Percentiles rank a stretch among this genome's conserved stretches.
Conservation (phyloP, 2,888 invertebrate species). For the Caenorhabditis afra region DNA sequence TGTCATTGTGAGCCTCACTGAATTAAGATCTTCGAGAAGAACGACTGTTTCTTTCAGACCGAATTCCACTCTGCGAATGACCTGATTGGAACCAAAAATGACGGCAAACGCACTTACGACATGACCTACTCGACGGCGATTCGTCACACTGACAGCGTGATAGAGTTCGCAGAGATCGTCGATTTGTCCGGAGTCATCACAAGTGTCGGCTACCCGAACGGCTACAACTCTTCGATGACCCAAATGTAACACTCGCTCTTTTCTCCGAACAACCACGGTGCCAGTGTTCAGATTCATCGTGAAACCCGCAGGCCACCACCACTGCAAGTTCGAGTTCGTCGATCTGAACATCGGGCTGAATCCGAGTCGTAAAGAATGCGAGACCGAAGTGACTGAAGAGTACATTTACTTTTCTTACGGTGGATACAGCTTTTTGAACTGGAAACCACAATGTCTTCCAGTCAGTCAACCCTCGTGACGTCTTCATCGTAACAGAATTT, state of each 20-base stretch:
- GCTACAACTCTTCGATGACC: conserved; percentile 48
- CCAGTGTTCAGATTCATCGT: conserved; percentile 61
- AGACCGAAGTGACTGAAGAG: conserved; percentile 14
- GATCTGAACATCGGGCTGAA: conserved; percentile 47
- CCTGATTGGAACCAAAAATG: no score
- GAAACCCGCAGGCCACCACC: conserved; percentile 56
- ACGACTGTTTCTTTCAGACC: conserved; percentile 6
- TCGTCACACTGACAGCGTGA: conserved; percentile 9
- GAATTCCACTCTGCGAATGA: conserved; percentile 61
- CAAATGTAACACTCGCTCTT: conserved; percentile 37
- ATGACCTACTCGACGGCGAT: conserved; percentile 64
- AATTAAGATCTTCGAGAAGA: neutral
- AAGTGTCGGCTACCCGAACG: conserved; percentile 68
- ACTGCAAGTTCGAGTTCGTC: conserved; percentile 46
- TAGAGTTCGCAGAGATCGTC: conserved; percentile 61
- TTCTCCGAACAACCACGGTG: no score
- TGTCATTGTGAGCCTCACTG: neutral
- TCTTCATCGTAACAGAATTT: no score
- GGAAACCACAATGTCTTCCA: no score
- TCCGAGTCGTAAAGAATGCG: neutral
- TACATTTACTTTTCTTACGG: no score
- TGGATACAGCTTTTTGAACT: no score
- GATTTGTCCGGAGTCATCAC: conserved; percentile 68
- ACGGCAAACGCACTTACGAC: conserved; percentile 64
- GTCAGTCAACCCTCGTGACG: no score